Evolutionary conservation across 2,113 vertebrate genomes (phyloP), one percentile per base, ranked within the genome.

Genomic region (Dissostichus mawsoni): DNA sequence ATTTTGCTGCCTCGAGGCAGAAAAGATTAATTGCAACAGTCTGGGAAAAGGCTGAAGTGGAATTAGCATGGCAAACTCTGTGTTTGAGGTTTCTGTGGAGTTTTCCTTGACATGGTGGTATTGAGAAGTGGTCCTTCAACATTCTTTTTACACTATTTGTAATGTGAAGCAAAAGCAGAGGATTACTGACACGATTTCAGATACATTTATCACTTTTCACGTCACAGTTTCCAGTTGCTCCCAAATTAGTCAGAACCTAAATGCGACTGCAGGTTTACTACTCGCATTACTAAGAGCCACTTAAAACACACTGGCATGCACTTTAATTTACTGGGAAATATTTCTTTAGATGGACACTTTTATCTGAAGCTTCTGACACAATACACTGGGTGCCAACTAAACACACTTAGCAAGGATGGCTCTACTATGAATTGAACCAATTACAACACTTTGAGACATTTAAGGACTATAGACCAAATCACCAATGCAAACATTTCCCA

Each of bases 281-380:
- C 74, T 57, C 29, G 16, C 29, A 18, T 69, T 47, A 29, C 55
- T 14, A 33, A 71, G 65, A 58, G 17, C 17, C 20, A 64, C 58
- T 83, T 75, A 88, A 86, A 73, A 87, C 75, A 65, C 69, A 59
- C 66, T 65, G 57, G 69, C 45, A 45, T 55, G 56, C 44, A 18
- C 48, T 73, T 79, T 76, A 47, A 76, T 45, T 52, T 4, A 18
- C 56, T 18, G 51, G 16, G 36, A n/a, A 41, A 59, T 56, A 76
- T 44, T 51, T 57, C 18, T 57, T 53, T 9, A 51, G 65, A 29
- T 58, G 16, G 51, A 76, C 59, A 48, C 57, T 58, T 67, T 61
- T 62, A 75, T 73, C 62, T 29, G 41, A 65, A 17, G 36, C 11
- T 44, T 41, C 14, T 74, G 3, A 65, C 58, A 11, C 41, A n/a